These are phyloP conservation scores for Lasiommata megera DNA, from an alignment of 2,888 invertebrate species.

Conservation along the genomic window DNA sequence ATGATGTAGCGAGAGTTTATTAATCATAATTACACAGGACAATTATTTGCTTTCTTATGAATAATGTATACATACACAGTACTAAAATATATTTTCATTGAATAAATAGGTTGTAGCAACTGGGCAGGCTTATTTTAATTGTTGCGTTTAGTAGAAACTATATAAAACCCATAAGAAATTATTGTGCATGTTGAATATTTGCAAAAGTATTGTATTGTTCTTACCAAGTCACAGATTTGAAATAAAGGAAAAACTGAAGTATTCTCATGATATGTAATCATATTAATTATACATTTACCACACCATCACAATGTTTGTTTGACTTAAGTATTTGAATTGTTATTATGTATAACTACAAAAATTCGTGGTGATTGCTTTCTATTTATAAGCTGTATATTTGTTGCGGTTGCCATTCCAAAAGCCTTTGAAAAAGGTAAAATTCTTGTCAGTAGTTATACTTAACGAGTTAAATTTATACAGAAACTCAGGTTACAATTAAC, in stretches of 20 bases:
- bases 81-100: neutral
- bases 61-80: neutral
- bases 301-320: neutral
- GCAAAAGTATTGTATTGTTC: neutral
- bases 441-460: constrained; percentile 78
- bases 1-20: neutral
- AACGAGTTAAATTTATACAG: constrained; percentile 53
- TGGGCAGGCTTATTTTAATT: too few species aligned
- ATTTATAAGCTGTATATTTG: constrained; percentile 44
- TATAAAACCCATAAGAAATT: neutral
- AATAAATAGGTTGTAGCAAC: neutral
- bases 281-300: neutral
- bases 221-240: neutral
- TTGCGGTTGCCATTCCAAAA: constrained; percentile 75
- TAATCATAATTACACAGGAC: neutral
- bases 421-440: constrained; percentile 76
- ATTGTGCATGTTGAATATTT: neutral
- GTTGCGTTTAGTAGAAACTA: too few species aligned
- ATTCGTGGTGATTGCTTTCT: constrained; percentile 32
- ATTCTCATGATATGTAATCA: neutral
- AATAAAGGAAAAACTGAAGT: neutral
- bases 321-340: neutral
- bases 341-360: neutral
- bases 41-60: neutral
- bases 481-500: constrained; percentile 52